Conservation (phyloP, 1,140 invertebrate genomes). For the Grapholita molesta region DNA sequence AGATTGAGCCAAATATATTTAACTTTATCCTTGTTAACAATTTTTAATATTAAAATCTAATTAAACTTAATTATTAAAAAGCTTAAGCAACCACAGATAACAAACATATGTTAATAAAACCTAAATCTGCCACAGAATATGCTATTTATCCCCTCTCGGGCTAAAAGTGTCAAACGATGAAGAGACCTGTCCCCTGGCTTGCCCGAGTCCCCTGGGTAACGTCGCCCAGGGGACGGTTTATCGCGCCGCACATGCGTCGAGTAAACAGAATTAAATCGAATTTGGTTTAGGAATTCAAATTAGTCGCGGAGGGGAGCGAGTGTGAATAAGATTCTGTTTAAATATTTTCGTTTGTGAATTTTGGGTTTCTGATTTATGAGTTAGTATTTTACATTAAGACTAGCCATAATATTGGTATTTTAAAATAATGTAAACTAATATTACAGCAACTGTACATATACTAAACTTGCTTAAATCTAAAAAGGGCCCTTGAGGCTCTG, state of each 20-base stretch:
- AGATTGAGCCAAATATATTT: too few species aligned
- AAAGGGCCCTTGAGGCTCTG: too few species aligned
- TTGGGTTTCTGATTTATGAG: neutral
- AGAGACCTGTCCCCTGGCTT: neutral
- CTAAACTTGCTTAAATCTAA: too few species aligned
- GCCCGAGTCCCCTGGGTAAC: neutral
- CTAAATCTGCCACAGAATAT: conserved; percentile 17
- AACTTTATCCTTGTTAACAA: too few species aligned
- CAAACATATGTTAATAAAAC: conserved; percentile 15
- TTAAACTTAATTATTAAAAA: too few species aligned
- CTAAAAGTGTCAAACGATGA: conserved; percentile 16
- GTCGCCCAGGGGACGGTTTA: conserved; percentile 6
- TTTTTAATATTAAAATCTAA: too few species aligned
- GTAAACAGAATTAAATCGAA: conserved; percentile 13
- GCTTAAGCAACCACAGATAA: neutral
- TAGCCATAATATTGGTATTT: too few species aligned
- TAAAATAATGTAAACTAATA: too few species aligned
- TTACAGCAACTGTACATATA: too few species aligned
- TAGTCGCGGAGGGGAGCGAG: conserved; percentile 8
- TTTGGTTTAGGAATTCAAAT: conserved; percentile 16
- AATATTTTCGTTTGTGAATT: neutral
- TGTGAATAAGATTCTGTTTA: neutral
- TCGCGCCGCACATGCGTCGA: conserved; percentile 1
- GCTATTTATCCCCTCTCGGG: conserved; percentile 15
- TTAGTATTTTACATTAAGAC: neutral